phyloP scores from a whole-genome alignment of 92 coral and sea anemone species.

The Phenganax stokvisi region DNA sequence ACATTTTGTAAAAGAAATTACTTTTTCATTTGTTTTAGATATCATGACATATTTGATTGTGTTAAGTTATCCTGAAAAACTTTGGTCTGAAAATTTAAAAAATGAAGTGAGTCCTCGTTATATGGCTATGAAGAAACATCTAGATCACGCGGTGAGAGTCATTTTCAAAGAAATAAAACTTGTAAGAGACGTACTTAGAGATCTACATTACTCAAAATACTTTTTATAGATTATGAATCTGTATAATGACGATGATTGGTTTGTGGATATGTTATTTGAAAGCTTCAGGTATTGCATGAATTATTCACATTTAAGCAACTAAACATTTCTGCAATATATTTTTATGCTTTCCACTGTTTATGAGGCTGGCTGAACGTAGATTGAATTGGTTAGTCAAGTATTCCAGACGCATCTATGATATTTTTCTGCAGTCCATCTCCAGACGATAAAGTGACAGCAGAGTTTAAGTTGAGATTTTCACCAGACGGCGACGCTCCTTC shows the following conservation, averaged over 20 bases:
- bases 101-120: constrained; percentile 55
- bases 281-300: constrained; percentile 61
- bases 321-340: not conserved
- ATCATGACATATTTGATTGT: constrained; percentile 55
- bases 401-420: no score
- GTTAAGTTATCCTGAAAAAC: constrained; percentile 63
- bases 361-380: no score
- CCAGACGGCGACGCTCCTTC: constrained; percentile 86
- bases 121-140: constrained; percentile 68
- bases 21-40: constrained; percentile 34
- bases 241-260: constrained; percentile 84
- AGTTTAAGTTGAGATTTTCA: constrained; percentile 59
- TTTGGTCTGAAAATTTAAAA: constrained; percentile 80
- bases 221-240: constrained; percentile 58
- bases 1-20: no score
- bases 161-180: not conserved
- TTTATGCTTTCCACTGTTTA: not conserved
- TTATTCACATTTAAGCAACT: not conserved
- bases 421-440: constrained; percentile 36
- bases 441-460: constrained; percentile 61
- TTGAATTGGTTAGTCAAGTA: no score
- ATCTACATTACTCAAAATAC: not conserved
- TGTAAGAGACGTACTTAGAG: not conserved
- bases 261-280: constrained; percentile 59
- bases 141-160: constrained; percentile 74